Evolutionary conservation across 2,113 vertebrate genomes (phyloP), one percentile per base, ranked within the genome.

Genomic region (Micromys minutus): DNA sequence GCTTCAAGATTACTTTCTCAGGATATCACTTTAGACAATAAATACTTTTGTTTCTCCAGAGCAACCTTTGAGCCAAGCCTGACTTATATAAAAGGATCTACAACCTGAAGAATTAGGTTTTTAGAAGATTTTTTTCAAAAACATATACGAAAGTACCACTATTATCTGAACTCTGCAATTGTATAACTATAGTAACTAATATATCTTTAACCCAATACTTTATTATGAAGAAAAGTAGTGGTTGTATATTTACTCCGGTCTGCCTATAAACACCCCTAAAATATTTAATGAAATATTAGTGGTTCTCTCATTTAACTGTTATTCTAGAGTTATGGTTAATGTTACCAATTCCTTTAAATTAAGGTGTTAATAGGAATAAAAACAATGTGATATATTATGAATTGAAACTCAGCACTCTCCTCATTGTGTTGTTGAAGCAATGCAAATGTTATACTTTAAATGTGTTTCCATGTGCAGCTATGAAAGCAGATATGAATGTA

Each of bases 1-100:
- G 85, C 92, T 97, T 94, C 95, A 97, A 94, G 94, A 96, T 96
- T 94, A 94, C 91, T 97, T 97, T 96, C 88, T 96, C 59, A 93
- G 81, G 77, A 92, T 93, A 96, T 96, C 76, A 92, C 75, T 97
- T 94, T 90, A 92, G 88, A 92, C 88, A 96, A 96, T 96, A 96
- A 97, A 91, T 95, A 83, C 15, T 89, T 95, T 96, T 91, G 77
- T 63, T 92, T 34, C 57, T 94, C 92, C 88, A 80, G 4, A 67
- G 84, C 22, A 93, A 93, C 76, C 47, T 67, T 75, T 50, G 76
- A 52, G 72, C 72, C 94, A 95, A 95, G 71, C 7, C 67, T 90
- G 92, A 89, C 72, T 97, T 67, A 92, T 87, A 92, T 79, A 89
- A 87, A 92, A 86, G 47, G 17, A 88, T 55, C n/a, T 29, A 29